Evolutionary conservation across 92 coral and sea anemone species (phyloP), one percentile per base, ranked within the genome.

Genomic region (Porites evermanni): DNA sequence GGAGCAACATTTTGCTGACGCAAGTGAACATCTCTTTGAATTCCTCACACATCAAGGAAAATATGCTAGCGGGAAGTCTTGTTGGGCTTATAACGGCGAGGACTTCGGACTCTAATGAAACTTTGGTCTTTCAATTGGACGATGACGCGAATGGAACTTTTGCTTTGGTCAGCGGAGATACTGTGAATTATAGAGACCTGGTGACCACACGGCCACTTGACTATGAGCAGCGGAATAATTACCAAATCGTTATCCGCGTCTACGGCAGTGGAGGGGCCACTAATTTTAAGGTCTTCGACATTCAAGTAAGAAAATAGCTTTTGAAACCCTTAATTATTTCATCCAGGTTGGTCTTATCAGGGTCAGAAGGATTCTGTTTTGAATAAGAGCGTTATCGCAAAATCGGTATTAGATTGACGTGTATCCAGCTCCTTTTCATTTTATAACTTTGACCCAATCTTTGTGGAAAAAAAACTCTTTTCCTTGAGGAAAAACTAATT

Each of bases 61-160:
- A 92, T 56, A 77, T 72, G 73, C 93, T 91, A 29, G 75, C 91
- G 50, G 95, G 95, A 61, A 86, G 86, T 21, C 52, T 77, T 52
- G 91, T 92, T 0, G 95, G 95, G 72, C 90, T 70, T 64, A 89
- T 90, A 47, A 29, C 81, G 70, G 95, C 95, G 18, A 16, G 56
- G 79, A 78, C 88, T 5, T 87, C 66, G 44, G 80, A 86, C 68
- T 85, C 91, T 12, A 67, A 90, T 38, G 91, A 92, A 61, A 69
- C 87, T 11, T 67, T 90, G 21, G 71, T 84, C 56, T 74, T 92
- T 65, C 80, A 86, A 79, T 58, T 92, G 9, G 95, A 92, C 44
- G 93, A 86, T 67, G 90, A 91, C 26, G 88, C 68, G 47, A 91
- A 92, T 20, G 94, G 94, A 20, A 91, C 94, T 50, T 91, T 91